Conservation (phyloP, 1,140 invertebrate species). For the Rhagoletis zephyria region DNA sequence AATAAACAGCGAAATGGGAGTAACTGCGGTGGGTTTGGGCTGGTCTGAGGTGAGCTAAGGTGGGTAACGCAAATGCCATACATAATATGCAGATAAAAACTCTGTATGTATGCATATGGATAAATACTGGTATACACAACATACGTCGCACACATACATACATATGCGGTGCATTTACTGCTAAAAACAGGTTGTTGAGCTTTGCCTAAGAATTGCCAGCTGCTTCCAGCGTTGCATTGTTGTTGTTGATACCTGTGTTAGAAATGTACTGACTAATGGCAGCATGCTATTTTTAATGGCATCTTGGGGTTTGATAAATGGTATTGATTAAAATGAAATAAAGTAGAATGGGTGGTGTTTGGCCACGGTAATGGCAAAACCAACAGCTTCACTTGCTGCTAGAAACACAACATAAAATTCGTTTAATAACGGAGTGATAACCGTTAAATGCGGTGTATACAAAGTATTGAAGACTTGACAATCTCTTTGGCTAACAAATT, state of each 20-base stretch:
- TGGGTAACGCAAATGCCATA: neutral
- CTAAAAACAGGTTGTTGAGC: slow-evolving; percentile 19
- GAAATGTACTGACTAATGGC: slow-evolving; percentile 23
- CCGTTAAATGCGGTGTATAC: no score
- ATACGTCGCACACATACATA: neutral
- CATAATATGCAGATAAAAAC: slow-evolving; percentile 33
- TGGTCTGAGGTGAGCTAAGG: neutral
- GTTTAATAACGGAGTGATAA: no score
- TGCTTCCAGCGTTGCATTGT: neutral
- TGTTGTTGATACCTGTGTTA: neutral
- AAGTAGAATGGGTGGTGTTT: neutral
- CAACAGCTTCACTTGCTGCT: neutral
- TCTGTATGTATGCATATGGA: no score
- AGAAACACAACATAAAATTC: neutral
- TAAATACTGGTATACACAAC: neutral
- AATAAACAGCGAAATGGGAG: slow-evolving; percentile 38
- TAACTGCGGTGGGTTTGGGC: neutral
- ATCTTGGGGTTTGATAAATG: neutral
- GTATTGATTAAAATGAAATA: neutral
- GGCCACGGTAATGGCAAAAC: neutral
- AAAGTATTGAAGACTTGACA: no score
- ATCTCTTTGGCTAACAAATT: no score
- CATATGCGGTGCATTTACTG: neutral
- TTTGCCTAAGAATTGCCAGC: neutral
- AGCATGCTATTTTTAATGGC: slow-evolving; percentile 27